Base-by-base conservation (phyloP, 2,797 vertebrate species). In the Onychomys arenicola region DNA sequence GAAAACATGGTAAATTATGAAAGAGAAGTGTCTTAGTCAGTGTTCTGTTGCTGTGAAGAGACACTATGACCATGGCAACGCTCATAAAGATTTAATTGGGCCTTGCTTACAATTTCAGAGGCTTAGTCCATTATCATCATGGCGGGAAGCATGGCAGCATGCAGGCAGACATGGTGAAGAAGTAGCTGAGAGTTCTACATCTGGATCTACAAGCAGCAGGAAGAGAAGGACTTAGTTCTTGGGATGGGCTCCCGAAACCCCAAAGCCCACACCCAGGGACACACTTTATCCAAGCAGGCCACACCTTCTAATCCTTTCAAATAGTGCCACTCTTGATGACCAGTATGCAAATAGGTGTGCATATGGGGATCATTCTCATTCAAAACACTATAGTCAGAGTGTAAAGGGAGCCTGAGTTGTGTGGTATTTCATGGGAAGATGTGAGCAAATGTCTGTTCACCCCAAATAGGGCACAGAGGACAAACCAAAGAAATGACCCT, bases 141-240 rank as follows among this genome's bases (percentile, higher is more conserved):
- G 12, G 34, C 1, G 21, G 34, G 9, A n/a, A 57, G 11, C 5
- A 1, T 37, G 69, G 55, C 2, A 1, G 6, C 19, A 23, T 23
- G n/a, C 19, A 14, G 3, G 55, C n/a, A 59, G n/a, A 59, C 9
- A 40, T 27, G n/a, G 34, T 82, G 13, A 23, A 82, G 52, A 80
- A 25, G 21, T n/a, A 34, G 52, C 52, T 37, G 21, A 37, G 21
- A 25, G 49, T n/a, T 37, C 52, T 16, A 37, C 55, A 37, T 59
- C n/a, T 55, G 23, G n/a, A 59, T 25, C n/a, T n/a, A 81, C 34
- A 81, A n/a, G 78, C 78, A 81, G 34, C 49, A 57, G 34, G 52
- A 57, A 81, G 34, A 37, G 2, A 81, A 25, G 81, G 34, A 34
- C 12, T 57, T 23, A 23, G 77, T n/a, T n/a, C 23, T 57, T 57